Percentiles rank a stretch among this genome's conserved stretches.
phyloP scores from a whole-genome alignment of 1,140 invertebrate genomes.

The Ostrea edulis region DNA sequence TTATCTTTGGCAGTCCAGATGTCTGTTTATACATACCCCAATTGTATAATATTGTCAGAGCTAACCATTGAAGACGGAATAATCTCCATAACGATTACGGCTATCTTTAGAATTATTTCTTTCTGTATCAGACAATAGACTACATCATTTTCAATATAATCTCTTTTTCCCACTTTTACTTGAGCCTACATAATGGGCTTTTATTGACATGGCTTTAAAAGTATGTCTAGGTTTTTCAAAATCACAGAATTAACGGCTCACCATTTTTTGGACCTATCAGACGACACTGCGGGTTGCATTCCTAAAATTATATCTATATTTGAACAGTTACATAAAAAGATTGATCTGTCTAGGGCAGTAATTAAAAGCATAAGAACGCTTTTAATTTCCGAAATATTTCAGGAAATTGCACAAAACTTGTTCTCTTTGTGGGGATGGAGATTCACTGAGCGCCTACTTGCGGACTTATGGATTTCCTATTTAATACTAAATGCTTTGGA shows the following conservation, averaged over 20 bases:
- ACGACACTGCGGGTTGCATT: background rate
- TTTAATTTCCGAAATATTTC: background rate
- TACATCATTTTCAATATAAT: constrained; percentile 29
- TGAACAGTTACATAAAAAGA: constrained; percentile 6
- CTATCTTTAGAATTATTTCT: background rate
- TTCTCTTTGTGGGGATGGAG: background rate
- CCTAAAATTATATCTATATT: constrained; percentile 15
- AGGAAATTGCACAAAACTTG: background rate
- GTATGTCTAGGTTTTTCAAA: background rate
- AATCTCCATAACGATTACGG: background rate
- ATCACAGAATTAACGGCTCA: background rate
- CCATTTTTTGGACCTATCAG: background rate
- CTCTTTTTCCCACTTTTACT: background rate
- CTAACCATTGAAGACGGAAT: background rate
- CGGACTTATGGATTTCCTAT: background rate
- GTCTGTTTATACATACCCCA: background rate
- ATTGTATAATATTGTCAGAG: background rate
- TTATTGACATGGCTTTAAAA: background rate
- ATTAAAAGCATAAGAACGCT: constrained; percentile 21
- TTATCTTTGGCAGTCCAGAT: background rate
- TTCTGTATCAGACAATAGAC: background rate
- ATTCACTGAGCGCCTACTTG: background rate
- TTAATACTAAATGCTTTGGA: background rate
- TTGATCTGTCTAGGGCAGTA: background rate
- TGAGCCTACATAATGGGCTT: background rate